phyloP scores from a whole-genome alignment of 2,113 vertebrate species.

The Vombatus ursinus region DNA sequence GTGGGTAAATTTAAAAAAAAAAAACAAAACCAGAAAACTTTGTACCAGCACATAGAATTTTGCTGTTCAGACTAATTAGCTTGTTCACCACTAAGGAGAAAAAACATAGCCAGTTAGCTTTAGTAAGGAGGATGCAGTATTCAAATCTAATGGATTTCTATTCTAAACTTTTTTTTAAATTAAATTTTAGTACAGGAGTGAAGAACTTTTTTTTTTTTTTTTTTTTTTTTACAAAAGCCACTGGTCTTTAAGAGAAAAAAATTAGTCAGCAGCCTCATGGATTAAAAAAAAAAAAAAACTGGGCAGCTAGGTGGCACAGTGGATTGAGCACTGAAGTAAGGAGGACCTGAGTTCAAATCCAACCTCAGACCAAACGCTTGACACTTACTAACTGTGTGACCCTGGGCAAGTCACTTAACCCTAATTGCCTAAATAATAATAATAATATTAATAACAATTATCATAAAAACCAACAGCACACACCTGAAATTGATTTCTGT shows the following conservation, averaged over 20 bases:
- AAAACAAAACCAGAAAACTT: neutral
- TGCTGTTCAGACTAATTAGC: neutral
- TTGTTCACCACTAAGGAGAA: no score
- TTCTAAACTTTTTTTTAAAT: neutral
- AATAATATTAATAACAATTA: no score
- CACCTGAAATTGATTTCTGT: neutral
- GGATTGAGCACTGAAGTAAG: no score
- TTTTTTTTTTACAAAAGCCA: no score
- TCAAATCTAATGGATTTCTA: neutral
- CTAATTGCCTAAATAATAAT: no score
- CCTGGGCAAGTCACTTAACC: no score
- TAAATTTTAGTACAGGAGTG: neutral
- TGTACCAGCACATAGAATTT: neutral
- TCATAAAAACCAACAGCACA: no score
- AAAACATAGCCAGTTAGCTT: neutral
- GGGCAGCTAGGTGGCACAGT: no score
- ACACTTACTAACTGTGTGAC: no score
- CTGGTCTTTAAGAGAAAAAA: neutral
- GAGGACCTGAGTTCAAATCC: no score
- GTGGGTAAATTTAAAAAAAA: no score
- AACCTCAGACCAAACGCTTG: no score
- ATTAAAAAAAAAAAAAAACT: neutral
- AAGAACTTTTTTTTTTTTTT: neutral
- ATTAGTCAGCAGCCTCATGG: neutral
- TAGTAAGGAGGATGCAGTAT: neutral